Evolutionary conservation across 2,113 vertebrate species (phyloP).

Genomic region (Pelmatolapia mariae): DNA sequence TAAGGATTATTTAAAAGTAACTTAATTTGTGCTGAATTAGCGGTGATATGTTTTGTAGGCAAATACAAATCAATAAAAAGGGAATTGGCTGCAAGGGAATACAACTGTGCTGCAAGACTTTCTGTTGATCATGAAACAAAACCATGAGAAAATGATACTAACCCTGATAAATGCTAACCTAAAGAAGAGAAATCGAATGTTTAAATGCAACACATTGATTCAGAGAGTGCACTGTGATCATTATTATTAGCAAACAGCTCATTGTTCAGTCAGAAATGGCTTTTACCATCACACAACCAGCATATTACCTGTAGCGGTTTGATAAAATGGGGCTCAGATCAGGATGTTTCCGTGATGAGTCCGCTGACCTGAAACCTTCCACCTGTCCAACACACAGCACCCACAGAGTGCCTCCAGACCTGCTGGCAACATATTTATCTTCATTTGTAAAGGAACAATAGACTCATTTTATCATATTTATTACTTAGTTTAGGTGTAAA

Average conservation of each 20-base stretch:
- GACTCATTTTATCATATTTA: conserved; percentile 66
- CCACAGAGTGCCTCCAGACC: conserved; percentile 31
- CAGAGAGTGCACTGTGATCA: background rate
- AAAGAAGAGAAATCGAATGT: background rate
- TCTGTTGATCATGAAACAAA: background rate
- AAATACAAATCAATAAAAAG: background rate
- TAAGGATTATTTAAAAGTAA: background rate
- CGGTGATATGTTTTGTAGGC: background rate
- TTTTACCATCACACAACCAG: background rate
- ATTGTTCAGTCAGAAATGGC: background rate
- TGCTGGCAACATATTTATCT: conserved; percentile 51
- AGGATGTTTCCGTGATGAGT: conserved; percentile 4
- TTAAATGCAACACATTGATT: background rate
- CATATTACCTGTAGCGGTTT: background rate
- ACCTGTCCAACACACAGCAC: background rate
- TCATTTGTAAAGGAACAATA: conserved; percentile 29
- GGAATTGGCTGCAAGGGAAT: background rate
- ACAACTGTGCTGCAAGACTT: background rate
- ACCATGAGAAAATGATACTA: background rate
- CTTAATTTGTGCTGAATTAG: background rate
- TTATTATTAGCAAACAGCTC: background rate
- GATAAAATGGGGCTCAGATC: background rate
- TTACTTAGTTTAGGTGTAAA: conserved; percentile 63
- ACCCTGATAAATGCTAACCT: background rate
- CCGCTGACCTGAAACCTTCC: background rate